phyloP scores from a whole-genome alignment of 1,140 invertebrate species.

The Rhagoletis pomonella region DNA sequence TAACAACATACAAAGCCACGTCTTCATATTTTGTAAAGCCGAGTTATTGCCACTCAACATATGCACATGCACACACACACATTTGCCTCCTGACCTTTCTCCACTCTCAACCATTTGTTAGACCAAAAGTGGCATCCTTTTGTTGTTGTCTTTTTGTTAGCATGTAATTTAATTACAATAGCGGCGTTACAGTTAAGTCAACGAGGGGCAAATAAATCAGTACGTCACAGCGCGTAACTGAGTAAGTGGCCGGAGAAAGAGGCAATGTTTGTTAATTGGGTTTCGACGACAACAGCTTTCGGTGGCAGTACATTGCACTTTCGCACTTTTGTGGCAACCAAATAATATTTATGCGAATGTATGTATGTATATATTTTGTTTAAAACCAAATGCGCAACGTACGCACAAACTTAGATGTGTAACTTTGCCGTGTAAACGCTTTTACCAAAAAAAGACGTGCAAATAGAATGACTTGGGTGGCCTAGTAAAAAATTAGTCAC shows the following conservation, averaged over 20 bases:
- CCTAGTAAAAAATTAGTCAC: slow-evolving; percentile 45
- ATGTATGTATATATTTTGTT: neutral
- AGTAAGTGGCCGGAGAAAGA: neutral
- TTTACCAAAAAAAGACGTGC: neutral
- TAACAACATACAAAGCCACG: too few species aligned
- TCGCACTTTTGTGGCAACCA: slow-evolving; percentile 27
- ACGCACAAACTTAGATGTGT: neutral
- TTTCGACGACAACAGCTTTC: slow-evolving; percentile 26
- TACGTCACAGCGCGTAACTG: neutral
- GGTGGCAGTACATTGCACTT: slow-evolving; percentile 10
- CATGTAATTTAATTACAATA: slow-evolving; percentile 48
- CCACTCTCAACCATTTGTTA: neutral
- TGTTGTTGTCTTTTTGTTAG: slow-evolving; percentile 22
- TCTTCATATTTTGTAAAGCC: too few species aligned
- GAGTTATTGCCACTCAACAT: too few species aligned
- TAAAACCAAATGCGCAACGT: neutral
- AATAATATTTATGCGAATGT: neutral
- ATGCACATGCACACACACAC: neutral
- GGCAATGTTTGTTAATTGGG: slow-evolving; percentile 18
- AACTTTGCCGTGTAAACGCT: neutral
- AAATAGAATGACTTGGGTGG: neutral
- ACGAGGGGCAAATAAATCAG: slow-evolving; percentile 43
- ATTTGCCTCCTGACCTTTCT: neutral
- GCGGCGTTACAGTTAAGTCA: slow-evolving; percentile 33
- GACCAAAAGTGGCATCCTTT: neutral